Base-by-base conservation (phyloP, 2,797 vertebrate genomes). In the Melanotaenia boesemani region DNA sequence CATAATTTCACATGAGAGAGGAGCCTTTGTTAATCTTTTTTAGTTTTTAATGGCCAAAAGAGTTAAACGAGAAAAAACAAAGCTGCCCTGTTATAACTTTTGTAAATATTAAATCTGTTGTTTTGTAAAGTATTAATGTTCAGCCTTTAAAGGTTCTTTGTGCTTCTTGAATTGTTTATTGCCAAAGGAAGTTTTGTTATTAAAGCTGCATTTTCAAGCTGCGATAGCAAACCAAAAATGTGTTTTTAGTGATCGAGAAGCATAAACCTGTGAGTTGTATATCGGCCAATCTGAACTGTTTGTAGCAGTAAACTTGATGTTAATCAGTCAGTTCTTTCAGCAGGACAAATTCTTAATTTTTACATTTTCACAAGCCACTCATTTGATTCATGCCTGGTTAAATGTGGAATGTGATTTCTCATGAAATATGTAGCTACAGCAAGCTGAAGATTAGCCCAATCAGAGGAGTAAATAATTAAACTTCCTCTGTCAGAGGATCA, bases 181-280 rank as follows among this genome's bases (percentile, higher is more conserved):
- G 89, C 88, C 90, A 92, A 89, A 90, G 84, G 74, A 71, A 62
- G 74, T 82, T 55, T 60, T 77, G 70, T 80, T 28, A 39, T 83
- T 71, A 72, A 79, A 82, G 78, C 63, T 72, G 68, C 65, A 56
- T 72, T 56, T 80, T 84, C n/a, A 71, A 55, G 75, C 69, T 70
- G 22, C 77, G 74, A 66, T 76, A 83, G 77, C 84, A 81, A 64
- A 83, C 74, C 1, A 71, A 60, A 67, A 2, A 62, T 37, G 56
- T 41, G 15, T 67, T 60, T 83, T 48, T 72, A 58, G 60, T 57
- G 10, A 56, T 15, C 10, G 6, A 69, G 20, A 77, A 36, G 26
- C 37, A n/a, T 72, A 34, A 16, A 11, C 52, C 24, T 59, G 68
- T 68, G 54, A 78, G 24, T 72, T 74, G 28, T 74, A 37, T 37